Evolutionary conservation across 2,797 vertebrate species (phyloP), one percentile per base, ranked within the genome.

Genomic region (Crocidura indochinensis): DNA sequence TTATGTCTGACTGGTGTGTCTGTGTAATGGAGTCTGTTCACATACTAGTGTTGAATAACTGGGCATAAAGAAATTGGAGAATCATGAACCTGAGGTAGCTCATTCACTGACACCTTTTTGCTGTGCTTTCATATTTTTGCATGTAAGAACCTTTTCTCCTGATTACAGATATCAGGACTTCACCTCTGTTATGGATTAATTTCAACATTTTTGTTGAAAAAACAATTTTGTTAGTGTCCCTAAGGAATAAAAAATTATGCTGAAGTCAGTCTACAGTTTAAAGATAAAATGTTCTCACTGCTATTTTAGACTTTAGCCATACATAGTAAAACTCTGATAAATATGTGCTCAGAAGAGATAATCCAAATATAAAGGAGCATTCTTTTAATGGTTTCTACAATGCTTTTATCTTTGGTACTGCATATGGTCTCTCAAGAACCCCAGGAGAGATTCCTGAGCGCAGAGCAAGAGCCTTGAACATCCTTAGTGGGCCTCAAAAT

Each of bases 151-250:
- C 2, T 56, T 22, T 7, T 73, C n/a, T 60, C n/a, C 20, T 38
- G 77, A 8, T 38, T 22, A 44, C 68, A 80, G 19, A 31, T 29
- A 7, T 17, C 88, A 44, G 9, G 4, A 73, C 24, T 46, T 67
- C 12, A n/a, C 71, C 71, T 87, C 88, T 80, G 64, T 72, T 88
- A 88, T 15, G 26, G 76, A 62, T 67, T 91, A 77, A 77, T 56
- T 60, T 68, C 11, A 62, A 19, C 56, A 3, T 31, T 78, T 19
- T 88, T 84, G 17, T 71, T 24, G 79, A 10, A 19, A 86, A 68
- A 83, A 60, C n/a, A 80, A 22, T 88, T 93, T 79, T 88, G 26
- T 65, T 31, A 11, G 27, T 56, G 19, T 88, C 27, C 38, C n/a
- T 80, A 4, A 68, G 49, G 44, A 68, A 60, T 60, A 78, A 86